Base-by-base conservation (phyloP, 2,113 vertebrate species). In the Symphodus melops region DNA sequence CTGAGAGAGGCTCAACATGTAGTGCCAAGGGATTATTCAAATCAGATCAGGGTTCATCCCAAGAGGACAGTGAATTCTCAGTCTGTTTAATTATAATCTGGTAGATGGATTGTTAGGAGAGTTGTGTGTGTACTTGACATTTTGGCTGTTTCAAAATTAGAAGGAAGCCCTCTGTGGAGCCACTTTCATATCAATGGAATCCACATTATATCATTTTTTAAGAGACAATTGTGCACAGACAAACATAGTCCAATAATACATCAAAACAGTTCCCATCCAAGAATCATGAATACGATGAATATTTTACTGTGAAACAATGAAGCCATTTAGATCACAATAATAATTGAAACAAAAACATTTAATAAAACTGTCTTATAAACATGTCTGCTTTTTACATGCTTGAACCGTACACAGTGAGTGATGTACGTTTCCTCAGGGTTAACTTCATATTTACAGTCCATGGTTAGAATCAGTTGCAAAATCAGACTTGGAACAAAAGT, bases 11-110 rank as follows among this genome's bases (percentile, higher is more conserved):
- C 48, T 5, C 25, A 9, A 19, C 28, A 63, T 62, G 23, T 67
- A 81, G 9, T 44, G 67, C 12, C 8, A 8, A 61, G 55, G 12
- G 52, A 42, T 68, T 42, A 19, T 55, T 70, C 2, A 48, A 54
- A 67, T 56, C 46, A 54, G 78, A 71, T 51, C 17, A 66, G 6
- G 62, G 55, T 55, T 52, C 21, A 12, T 62, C 67, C 12, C 36
- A 48, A 44, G 8, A 14, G 16, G 51, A 49, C 39, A 0, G 10
- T 0, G 3, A 63, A 42, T 33, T 20, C 63, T 53, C 56, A 41
- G 44, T 49, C 28, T 42, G 3, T 53, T 51, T 51, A n/a, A 75
- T 53, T 61, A 3, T 41, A 67, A 58, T 59, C 56, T 56, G 56
- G 39, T 28, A 46, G 11, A 14, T 39, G 42, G 42, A 67, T 33